A percentile compares a stretch with the other conserved stretches of the same genome.
Conservation (phyloP, 2,797 vertebrate species). For the Sciaenops ocellatus region DNA sequence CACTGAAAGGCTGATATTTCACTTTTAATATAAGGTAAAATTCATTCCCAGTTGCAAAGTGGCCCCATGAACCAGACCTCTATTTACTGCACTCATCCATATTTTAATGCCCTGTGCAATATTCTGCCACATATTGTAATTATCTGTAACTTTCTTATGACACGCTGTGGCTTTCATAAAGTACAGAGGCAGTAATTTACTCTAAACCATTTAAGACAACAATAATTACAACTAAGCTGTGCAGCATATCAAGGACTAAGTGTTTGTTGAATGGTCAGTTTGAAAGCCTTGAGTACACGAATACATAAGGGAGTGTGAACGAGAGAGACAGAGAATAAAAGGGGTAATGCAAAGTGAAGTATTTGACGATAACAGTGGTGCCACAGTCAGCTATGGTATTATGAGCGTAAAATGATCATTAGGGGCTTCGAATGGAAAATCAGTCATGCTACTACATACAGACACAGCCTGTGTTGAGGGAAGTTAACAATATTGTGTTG, state of each 20-base stretch:
- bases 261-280: constrained; percentile 50
- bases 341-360: constrained; percentile 40
- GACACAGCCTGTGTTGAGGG: constrained; percentile 47
- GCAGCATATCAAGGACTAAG: constrained; percentile 27
- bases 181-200: constrained; percentile 28
- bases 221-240: constrained; percentile 40
- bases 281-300: constrained; percentile 23
- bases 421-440: constrained; percentile 73
- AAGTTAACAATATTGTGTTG: constrained; percentile 52
- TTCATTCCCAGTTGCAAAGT: background rate
- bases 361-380: constrained; percentile 60
- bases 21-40: background rate
- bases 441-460: constrained; percentile 73
- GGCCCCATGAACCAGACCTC: background rate
- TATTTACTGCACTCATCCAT: background rate
- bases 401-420: constrained; percentile 77
- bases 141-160: constrained; percentile 24
- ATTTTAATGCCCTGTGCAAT: background rate
- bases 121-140: constrained; percentile 8
- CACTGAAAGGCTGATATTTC: constrained; percentile 1
- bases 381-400: constrained; percentile 63
- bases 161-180: constrained; percentile 4
- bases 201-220: constrained; percentile 37
- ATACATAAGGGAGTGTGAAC: constrained; percentile 10
- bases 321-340: constrained; percentile 18